A percentile compares a stretch with the other conserved stretches of the same genome.
Conservation (phyloP, 2,797 vertebrate genomes). For the Onychomys leucogaster region DNA sequence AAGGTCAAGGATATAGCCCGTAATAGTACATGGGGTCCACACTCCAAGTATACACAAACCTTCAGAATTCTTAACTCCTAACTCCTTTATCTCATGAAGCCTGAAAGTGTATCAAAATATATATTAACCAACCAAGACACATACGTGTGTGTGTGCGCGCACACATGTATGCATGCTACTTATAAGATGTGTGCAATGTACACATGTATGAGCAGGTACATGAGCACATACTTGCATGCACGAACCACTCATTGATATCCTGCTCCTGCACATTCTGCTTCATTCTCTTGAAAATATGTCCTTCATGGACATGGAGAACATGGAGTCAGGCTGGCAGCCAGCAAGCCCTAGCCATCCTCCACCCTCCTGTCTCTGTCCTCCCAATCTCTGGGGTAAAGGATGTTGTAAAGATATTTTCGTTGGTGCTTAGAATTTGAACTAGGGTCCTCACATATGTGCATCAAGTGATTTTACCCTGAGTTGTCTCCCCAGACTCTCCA, state of each 20-base stretch:
- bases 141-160: too few relatives aligned
- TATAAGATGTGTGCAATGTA: neutral
- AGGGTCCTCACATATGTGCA: neutral
- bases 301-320: neutral
- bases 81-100: neutral
- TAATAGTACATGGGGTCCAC: too few relatives aligned
- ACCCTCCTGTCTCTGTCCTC: neutral
- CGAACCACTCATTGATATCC: too few relatives aligned
- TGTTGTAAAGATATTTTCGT: neutral
- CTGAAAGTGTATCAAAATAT: neutral
- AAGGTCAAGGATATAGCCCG: neutral
- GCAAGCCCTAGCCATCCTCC: neutral
- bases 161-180: neutral
- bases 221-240: neutral
- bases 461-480: neutral
- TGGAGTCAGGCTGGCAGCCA: neutral
- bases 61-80: neutral
- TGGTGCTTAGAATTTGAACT: neutral
- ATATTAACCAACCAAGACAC: neutral
- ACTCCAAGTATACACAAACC: fast-evolving
- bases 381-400: neutral
- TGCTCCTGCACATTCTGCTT: neutral
- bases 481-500: neutral
- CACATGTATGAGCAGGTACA: neutral
- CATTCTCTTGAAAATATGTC: neutral